Evolutionary conservation across 2,888 invertebrate species (phyloP).

Genomic region (Melanostoma scalare): DNA sequence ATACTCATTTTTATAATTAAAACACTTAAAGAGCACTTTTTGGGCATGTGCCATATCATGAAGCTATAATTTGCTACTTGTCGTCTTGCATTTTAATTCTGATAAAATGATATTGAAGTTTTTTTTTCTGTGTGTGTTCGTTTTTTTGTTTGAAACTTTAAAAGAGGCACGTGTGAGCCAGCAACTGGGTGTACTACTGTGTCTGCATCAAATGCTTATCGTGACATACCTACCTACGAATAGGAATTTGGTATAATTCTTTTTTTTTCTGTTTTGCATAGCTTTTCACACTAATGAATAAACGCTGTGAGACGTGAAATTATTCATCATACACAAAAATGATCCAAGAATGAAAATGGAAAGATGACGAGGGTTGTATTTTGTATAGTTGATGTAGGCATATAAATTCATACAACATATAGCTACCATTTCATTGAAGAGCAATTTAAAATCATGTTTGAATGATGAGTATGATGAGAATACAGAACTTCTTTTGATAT

Average conservation of each 20-base stretch:
- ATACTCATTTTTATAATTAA: too few species aligned
- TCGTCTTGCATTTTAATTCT: constrained; percentile 22
- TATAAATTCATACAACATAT: too few species aligned
- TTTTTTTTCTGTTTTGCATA: constrained; percentile 9
- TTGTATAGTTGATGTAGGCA: too few species aligned
- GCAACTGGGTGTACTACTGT: background rate
- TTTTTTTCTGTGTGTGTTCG: background rate
- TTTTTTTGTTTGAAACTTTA: background rate
- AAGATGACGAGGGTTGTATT: background rate
- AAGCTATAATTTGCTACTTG: constrained; percentile 16
- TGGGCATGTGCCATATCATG: constrained; percentile 14
- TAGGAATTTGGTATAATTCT: background rate
- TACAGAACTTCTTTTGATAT: background rate
- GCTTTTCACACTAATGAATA: constrained; percentile 34
- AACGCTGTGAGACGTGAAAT: constrained; percentile 23
- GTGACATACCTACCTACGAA: constrained; percentile 7
- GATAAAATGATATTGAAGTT: background rate
- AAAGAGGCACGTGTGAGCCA: background rate
- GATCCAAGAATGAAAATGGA: background rate
- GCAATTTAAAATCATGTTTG: constrained; percentile 55
- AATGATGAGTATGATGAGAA: constrained; percentile 21
- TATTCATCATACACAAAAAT: constrained; percentile 22
- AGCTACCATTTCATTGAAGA: constrained; percentile 37
- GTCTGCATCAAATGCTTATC: constrained; percentile 3
- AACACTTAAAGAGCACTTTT: background rate